Conservation (phyloP, 2,113 vertebrate genomes). For the Apaloderma vittatum region DNA sequence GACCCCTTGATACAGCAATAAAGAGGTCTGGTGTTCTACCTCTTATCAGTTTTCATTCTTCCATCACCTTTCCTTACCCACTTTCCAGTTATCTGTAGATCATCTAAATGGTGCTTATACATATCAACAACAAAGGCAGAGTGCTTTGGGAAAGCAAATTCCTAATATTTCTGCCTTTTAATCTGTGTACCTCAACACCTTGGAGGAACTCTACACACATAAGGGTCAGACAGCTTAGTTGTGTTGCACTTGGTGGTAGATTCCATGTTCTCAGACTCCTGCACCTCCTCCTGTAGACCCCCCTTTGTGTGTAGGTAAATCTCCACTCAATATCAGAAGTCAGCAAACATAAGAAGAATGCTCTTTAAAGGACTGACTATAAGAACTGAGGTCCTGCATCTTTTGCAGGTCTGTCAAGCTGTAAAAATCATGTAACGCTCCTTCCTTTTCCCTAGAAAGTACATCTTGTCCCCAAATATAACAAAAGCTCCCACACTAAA, state of each 20-base stretch:
- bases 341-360: not conserved
- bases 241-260: not conserved
- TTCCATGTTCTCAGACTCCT: not conserved
- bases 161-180: not conserved
- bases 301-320: not conserved
- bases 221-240: not conserved
- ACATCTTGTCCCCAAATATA: not conserved
- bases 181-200: not conserved
- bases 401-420: not conserved
- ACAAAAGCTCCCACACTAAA: not conserved
- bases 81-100: not conserved
- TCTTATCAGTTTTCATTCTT: not conserved
- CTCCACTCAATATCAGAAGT: not conserved
- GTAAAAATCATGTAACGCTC: not conserved
- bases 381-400: not conserved
- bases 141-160: not conserved
- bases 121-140: not conserved
- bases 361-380: not conserved
- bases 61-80: not conserved
- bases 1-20: not conserved
- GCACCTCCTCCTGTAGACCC: not conserved
- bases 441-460: not conserved
- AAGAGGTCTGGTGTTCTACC: not conserved
- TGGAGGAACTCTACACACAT: not conserved
- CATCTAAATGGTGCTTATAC: not conserved